These are phyloP conservation scores for Cryptoblepharus egeriae DNA, from an alignment of 2,797 vertebrate species.

Conservation along the genomic window DNA sequence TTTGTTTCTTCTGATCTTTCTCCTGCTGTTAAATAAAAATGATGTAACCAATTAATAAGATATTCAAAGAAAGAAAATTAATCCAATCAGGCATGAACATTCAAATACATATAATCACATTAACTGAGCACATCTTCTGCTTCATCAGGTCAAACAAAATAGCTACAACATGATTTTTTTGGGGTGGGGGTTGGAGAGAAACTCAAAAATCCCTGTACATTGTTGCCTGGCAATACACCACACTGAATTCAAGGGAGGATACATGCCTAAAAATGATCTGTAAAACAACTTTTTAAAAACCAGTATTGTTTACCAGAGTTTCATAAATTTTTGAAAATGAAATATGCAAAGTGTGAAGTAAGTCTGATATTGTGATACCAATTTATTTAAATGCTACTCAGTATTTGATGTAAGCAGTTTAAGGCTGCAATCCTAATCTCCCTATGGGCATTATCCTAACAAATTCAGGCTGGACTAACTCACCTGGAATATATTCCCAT, in stretches of 20 bases:
- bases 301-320: not conserved
- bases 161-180: not conserved
- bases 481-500: too few relatives aligned
- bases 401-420: not conserved
- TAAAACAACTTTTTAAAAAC: not conserved
- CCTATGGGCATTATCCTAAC: too few relatives aligned
- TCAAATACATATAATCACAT: not conserved
- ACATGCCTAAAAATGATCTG: not conserved
- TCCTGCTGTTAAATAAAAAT: not conserved
- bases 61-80: not conserved
- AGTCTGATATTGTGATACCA: not conserved
- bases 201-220: too few relatives aligned
- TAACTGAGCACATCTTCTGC: not conserved
- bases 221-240: too few relatives aligned
- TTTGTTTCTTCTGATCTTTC: too few relatives aligned
- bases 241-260: not conserved
- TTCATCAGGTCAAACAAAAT: not conserved
- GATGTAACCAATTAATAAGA: not conserved
- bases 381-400: not conserved
- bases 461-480: too few relatives aligned
- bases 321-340: not conserved
- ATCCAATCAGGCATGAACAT: not conserved
- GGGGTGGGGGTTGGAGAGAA: too few relatives aligned
- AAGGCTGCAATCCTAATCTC: too few relatives aligned
- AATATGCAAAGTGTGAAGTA: not conserved